phyloP scores from a whole-genome alignment of 2,797 vertebrate species.

The Choloepus didactylus region DNA sequence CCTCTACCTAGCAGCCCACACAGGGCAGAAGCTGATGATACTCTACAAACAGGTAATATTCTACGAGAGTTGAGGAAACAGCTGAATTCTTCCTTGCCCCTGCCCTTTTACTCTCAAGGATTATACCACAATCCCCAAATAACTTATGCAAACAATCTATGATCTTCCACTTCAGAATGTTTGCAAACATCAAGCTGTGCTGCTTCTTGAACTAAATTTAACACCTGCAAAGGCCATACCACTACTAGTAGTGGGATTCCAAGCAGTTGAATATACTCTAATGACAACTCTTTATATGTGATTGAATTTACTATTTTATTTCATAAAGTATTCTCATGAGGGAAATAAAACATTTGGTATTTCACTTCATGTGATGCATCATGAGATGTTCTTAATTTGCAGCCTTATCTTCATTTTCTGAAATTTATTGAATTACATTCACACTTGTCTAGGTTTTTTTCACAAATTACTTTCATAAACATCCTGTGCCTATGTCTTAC shows the following conservation, averaged over 20 bases:
- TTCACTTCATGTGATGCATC: neutral
- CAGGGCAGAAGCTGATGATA: neutral
- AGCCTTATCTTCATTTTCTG: neutral
- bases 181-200: neutral
- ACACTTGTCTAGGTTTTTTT: neutral
- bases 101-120: neutral
- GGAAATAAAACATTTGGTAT: neutral
- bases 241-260: neutral
- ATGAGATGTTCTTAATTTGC: neutral
- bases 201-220: slow-evolving; percentile 18
- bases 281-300: neutral
- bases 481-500: neutral
- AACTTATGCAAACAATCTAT: neutral
- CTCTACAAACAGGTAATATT: neutral
- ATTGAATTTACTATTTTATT: slow-evolving; percentile 4
- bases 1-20: neutral
- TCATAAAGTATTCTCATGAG: slow-evolving; percentile 20
- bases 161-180: neutral
- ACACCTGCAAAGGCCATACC: neutral
- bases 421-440: neutral
- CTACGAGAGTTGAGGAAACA: neutral
- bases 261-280: neutral
- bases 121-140: neutral
- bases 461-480: slow-evolving; percentile 6
- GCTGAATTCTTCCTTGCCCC: neutral